Percentiles rank a stretch among this genome's conserved stretches.
phyloP scores from a whole-genome alignment of 2,888 invertebrate species.

The Crossocerus cetratus region DNA sequence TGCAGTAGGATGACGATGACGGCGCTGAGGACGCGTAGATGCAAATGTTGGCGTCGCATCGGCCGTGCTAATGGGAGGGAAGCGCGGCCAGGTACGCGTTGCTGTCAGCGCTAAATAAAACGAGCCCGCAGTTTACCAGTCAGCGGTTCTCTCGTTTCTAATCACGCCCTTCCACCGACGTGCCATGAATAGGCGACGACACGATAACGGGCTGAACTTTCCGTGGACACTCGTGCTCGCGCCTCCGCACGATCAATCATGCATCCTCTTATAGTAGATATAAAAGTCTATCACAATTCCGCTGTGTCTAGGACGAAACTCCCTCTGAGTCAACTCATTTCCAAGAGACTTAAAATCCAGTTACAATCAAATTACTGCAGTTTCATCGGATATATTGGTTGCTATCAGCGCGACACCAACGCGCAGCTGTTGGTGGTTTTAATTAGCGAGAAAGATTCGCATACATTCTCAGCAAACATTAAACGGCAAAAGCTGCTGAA shows the following conservation, averaged over 20 bases:
- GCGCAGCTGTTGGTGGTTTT: too few relatives aligned
- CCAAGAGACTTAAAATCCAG: too few relatives aligned
- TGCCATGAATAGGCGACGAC: slow-evolving; percentile 43
- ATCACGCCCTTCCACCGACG: slow-evolving; percentile 55
- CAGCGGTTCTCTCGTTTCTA: slow-evolving; percentile 46
- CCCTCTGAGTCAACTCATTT: too few relatives aligned
- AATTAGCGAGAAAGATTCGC: too few relatives aligned
- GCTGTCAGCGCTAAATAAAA: slow-evolving; percentile 48
- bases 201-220: slow-evolving; percentile 31
- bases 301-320: too few relatives aligned
- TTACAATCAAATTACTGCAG: too few relatives aligned
- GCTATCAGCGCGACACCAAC: too few relatives aligned
- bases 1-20: background rate
- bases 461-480: too few relatives aligned
- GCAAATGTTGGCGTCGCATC: slow-evolving; percentile 17
- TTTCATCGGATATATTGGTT: too few relatives aligned
- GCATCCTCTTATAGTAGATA: too few relatives aligned
- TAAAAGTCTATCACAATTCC: too few relatives aligned
- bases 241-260: background rate
- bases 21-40: slow-evolving; percentile 11
- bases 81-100: background rate
- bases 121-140: slow-evolving; percentile 18
- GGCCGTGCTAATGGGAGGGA: slow-evolving; percentile 21
- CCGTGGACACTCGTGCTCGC: background rate
- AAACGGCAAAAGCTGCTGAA: too few relatives aligned